Base-by-base conservation (phyloP, 2,113 vertebrate genomes). In the Chrysochloris asiatica region DNA sequence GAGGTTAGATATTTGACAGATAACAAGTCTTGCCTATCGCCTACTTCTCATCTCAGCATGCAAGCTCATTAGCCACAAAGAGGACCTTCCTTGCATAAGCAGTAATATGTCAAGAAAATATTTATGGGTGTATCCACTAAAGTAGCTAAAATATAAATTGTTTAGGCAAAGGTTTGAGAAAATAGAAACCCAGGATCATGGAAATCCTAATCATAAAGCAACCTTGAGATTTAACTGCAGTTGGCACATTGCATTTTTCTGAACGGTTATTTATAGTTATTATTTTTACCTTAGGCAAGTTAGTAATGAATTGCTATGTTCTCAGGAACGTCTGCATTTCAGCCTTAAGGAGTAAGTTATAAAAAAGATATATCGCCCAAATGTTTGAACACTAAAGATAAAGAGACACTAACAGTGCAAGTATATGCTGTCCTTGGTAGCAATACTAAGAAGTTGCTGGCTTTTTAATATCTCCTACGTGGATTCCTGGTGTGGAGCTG, bases 71-170 rank as follows among this genome's bases (percentile, higher is more conserved):
- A 96, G 73, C 59, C 72, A 43, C 87, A 26, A 38, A 4, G 2
- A 83, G 38, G 13, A 43, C 59, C 43, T 90, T 95, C 76, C 79
- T 83, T 79, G 45, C 36, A n/a, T 17, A 75, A 95, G 26, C 10
- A 48, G 78, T 63, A 90, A 82, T 54, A 36, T 54, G 72, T 77
- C 95, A 93, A 81, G 83, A 73, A 94, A 97, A 87, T 92, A 95
- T 95, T 93, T 94, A 93, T 86, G 75, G 72, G 59, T 36, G 59
- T 30, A 59, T 71, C 52, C 61, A n/a, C 30, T 88, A 89, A 89
- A 86, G 80, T 71, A 90, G 8, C 63, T 95, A 73, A 93, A 86
- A 90, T 76, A 94, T 75, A 91, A 94, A 95, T 94, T 92, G 33
- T 91, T 93, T 92, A 76, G 65, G 48, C 47, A 92, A 92, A 80